Percentiles rank a stretch among this genome's conserved stretches.
These are phyloP conservation scores for Lochmaea capreae DNA, from an alignment of 2,888 invertebrate genomes.

Conservation along the genomic window DNA sequence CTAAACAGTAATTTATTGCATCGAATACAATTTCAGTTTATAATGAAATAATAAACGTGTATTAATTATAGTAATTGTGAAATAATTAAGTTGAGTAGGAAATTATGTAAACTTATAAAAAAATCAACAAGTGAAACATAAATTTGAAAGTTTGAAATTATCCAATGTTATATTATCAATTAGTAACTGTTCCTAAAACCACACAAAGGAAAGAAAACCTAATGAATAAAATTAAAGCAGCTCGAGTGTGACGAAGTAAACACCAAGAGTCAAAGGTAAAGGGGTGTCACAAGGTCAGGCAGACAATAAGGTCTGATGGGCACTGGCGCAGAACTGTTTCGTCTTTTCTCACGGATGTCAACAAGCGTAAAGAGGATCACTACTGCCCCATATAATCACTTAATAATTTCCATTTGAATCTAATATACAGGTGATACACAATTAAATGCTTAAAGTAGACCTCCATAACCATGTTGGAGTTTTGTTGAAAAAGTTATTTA, in stretches of 20 bases:
- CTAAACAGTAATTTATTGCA: too few species aligned
- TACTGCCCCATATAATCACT: conserved; percentile 61
- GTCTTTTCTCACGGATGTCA: conserved; percentile 54
- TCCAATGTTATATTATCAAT: background rate
- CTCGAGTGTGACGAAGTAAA: conserved; percentile 42
- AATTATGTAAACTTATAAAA: too few species aligned
- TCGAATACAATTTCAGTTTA: too few species aligned
- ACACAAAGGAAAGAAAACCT: conserved; percentile 21
- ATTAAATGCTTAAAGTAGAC: too few species aligned
- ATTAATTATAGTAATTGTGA: conserved; percentile 8
- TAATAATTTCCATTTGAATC: conserved; percentile 22
- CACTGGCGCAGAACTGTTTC: conserved; percentile 59
- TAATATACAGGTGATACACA: too few species aligned
- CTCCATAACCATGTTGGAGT: too few species aligned
- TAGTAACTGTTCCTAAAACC: conserved; percentile 25
- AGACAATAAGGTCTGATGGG: conserved; percentile 58
- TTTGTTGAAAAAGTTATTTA: too few species aligned
- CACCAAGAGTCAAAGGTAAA: conserved; percentile 47
- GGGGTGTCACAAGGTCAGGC: conserved; percentile 55
- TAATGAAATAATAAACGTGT: too few species aligned
- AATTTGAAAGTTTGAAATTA: background rate
- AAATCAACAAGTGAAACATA: too few species aligned
- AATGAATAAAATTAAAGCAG: conserved; percentile 26
- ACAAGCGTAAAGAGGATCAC: conserved; percentile 50
- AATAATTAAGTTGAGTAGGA: conserved; percentile 6